phyloP scores from a whole-genome alignment of 2,113 vertebrate genomes.

The Chloebia gouldiae region DNA sequence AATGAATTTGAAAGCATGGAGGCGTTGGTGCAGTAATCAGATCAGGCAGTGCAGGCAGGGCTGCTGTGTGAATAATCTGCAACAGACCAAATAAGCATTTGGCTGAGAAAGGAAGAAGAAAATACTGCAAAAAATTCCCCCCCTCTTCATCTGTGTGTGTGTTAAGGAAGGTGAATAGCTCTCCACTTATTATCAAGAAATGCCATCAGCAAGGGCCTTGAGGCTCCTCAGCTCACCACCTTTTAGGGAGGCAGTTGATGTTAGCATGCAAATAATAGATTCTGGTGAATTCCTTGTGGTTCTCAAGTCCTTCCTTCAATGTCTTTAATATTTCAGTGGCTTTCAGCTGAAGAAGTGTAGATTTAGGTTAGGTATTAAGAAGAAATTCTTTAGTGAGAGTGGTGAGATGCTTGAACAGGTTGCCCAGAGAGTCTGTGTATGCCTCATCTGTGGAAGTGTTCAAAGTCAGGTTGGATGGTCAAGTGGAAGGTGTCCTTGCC shows the following conservation, averaged over 20 bases:
- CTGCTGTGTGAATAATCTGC: not conserved
- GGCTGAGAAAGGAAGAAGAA: not conserved
- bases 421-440: not conserved
- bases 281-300: not conserved
- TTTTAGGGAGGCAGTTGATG: not conserved
- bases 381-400: not conserved
- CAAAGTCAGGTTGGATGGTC: not conserved
- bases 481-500: not conserved
- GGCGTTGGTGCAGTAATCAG: not conserved
- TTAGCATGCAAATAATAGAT: not conserved
- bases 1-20: conserved; percentile 30
- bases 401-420: accelerated
- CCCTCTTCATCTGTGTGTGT: not conserved
- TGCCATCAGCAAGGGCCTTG: not conserved
- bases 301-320: not conserved
- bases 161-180: not conserved
- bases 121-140: not conserved
- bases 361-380: not conserved
- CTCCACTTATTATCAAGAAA: not conserved
- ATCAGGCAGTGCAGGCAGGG: not conserved
- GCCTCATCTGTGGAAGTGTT: not conserved
- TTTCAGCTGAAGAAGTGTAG: not conserved
- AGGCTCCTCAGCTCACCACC: not conserved
- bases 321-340: not conserved
- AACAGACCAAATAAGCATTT: not conserved